Conservation (phyloP, 2,888 invertebrate species). For the Habrosyne pyritoides region DNA sequence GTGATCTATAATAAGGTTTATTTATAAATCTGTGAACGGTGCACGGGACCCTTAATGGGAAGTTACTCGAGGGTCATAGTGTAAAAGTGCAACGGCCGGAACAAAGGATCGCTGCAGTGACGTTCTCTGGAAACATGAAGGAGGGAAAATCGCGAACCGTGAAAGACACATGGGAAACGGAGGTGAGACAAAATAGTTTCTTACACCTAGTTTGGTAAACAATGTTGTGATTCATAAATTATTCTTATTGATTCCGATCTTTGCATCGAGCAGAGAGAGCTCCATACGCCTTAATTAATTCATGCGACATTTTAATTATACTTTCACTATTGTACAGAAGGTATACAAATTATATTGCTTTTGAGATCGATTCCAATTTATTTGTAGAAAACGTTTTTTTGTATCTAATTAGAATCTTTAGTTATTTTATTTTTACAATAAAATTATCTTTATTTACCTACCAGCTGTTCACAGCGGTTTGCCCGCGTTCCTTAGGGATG, state of each 20-base stretch:
- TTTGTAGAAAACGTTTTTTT: too few relatives aligned
- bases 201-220: constrained; percentile 42
- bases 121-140: constrained; percentile 78
- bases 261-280: constrained; percentile 31
- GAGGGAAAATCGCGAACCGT: constrained; percentile 71
- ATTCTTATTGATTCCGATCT: constrained; percentile 51
- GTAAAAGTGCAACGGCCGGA: constrained; percentile 61
- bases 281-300: constrained; percentile 46
- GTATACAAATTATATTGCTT: background rate
- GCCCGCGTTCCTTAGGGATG: too few relatives aligned
- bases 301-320: constrained; percentile 55
- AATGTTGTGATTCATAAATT: constrained; percentile 50
- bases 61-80: constrained; percentile 45
- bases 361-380: too few relatives aligned
- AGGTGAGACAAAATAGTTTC: constrained; percentile 61
- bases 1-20: constrained; percentile 56
- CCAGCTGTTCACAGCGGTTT: too few relatives aligned
- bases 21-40: constrained; percentile 42
- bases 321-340: constrained; percentile 50
- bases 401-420: too few relatives aligned
- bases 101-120: constrained; percentile 65
- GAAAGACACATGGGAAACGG: constrained; percentile 78
- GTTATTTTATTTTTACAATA: too few relatives aligned
- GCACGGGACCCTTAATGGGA: constrained; percentile 31
- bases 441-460: too few relatives aligned